Base-by-base conservation (phyloP, 1,140 invertebrate genomes). In the Orius insidiosus region DNA sequence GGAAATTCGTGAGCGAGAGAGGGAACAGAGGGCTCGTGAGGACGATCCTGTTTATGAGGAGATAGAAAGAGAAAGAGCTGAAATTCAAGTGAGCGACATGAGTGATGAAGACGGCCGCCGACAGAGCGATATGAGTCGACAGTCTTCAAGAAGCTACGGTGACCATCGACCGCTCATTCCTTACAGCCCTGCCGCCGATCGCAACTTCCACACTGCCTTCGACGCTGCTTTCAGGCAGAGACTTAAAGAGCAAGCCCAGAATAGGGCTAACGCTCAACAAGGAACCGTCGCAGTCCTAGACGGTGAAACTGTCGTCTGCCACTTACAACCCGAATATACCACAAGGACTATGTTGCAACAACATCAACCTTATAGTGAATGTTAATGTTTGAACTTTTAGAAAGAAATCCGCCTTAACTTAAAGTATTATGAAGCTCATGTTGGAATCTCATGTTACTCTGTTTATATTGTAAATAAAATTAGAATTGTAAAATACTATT, bases 1-100 rank as follows among this genome's bases (percentile, higher is more conserved):
- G 0, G 73, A 75, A 57, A 74, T 74, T 14, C 63, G 67, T 30
- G 63, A 69, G 39, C 61, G 64, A 11, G 65, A 61, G 3, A 63
- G 63, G 0, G 67, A 66, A 16, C 58, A 60, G 19, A 49, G 51
- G 32, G 63, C 63, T 45, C 71, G 75, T 51, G 78, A 80, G 53
- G 81, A 84, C 55, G 82, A 84, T 56, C 80, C 80, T 0, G 80
- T 84, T 1, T 84, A 84, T 58, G 82, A 84, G 59, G 81, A 84
- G 56, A 84, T 84, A 37, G 80, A 84, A 54, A 68, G 78, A 0
- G 65, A 60, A 35, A 55, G 55, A n/a, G 59, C 59, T 11, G 75
- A 78, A 53, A 77, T 80, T 1, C 69, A 80, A 43, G 76, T 79
- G 46, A 81, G 79, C 0, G 81, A 85, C 56, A 70, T 83, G 69